Percentiles rank a stretch among this genome's conserved stretches.
phyloP scores from a whole-genome alignment of 2,113 vertebrate species.

The Clarias batrachus region DNA sequence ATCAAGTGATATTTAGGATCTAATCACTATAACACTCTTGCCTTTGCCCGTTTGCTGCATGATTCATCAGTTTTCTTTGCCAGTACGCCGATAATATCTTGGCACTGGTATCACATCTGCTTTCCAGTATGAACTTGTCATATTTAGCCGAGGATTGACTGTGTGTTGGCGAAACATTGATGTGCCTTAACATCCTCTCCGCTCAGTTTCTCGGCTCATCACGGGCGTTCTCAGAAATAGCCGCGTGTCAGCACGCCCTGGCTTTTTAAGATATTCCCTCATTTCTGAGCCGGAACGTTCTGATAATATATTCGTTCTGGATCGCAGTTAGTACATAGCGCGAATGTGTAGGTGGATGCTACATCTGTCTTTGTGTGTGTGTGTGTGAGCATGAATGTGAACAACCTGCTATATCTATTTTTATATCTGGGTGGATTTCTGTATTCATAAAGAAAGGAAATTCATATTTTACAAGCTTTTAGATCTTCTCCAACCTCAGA shows the following conservation, averaged over 20 bases:
- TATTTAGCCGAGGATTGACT: constrained; percentile 17
- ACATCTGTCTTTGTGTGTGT: constrained; percentile 18
- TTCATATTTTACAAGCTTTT: neutral
- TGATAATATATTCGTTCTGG: constrained; percentile 25
- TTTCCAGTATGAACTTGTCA: constrained; percentile 26
- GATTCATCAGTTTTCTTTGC: constrained; percentile 25
- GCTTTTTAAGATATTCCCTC: constrained; percentile 36
- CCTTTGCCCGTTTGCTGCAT: constrained; percentile 44
- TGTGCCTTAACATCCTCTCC: constrained; percentile 8
- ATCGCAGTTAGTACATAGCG: constrained; percentile 13
- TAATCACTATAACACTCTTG: neutral
- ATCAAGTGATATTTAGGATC: neutral
- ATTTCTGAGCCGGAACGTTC: constrained; percentile 21
- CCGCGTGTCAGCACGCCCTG: constrained; percentile 14
- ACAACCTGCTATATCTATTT: constrained; percentile 18
- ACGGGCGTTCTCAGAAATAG: constrained; percentile 27
- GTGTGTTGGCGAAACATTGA: constrained; percentile 12
- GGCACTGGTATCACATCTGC: constrained; percentile 49
- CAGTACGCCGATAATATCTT: constrained; percentile 50
- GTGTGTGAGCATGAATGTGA: neutral
- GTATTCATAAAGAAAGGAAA: neutral
- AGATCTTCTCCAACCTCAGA: neutral
- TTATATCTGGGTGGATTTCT: constrained; percentile 4
- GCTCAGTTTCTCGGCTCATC: constrained; percentile 39
- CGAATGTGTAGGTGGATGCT: neutral